These are phyloP conservation scores for Rhinopomastus cyanomelas DNA, from an alignment of 2,113 vertebrate species.

Conservation along the genomic window DNA sequence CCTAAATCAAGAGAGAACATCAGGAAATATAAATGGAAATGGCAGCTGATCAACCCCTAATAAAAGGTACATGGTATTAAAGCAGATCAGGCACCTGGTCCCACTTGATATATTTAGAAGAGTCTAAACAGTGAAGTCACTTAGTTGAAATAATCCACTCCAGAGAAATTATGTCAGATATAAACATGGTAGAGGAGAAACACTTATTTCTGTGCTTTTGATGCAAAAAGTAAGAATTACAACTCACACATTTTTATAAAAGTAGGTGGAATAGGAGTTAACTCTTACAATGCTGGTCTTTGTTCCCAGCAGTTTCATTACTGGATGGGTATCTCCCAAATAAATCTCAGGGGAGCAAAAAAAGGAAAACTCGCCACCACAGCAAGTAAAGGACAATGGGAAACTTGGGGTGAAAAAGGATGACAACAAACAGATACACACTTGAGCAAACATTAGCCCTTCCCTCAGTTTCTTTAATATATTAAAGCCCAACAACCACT, in stretches of 20 bases:
- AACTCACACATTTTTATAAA: not conserved
- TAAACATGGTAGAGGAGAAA: not conserved
- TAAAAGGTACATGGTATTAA: conserved; percentile 10
- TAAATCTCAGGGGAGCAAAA: accelerated
- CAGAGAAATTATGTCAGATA: not conserved
- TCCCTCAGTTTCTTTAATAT: not conserved
- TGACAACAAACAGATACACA: not conserved
- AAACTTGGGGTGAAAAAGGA: not conserved
- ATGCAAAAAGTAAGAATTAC: not conserved
- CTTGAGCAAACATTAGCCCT: not conserved
- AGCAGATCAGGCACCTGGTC: conserved; percentile 9
- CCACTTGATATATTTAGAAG: conserved; percentile 41
- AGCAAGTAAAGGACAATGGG: not conserved
- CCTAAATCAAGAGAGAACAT: conserved; percentile 46
- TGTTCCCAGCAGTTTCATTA: not conserved
- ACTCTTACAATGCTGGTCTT: not conserved
- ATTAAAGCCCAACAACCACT: not conserved
- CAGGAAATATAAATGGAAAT: conserved; percentile 63
- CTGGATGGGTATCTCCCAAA: not conserved
- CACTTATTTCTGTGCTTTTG: not conserved
- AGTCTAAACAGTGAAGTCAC: conserved; percentile 36
- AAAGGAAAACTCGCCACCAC: not conserved
- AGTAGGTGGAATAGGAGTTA: not conserved
- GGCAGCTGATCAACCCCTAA: conserved; percentile 18
- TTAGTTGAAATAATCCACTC: conserved; percentile 4